Evolutionary conservation across 1,140 invertebrate genomes (phyloP).

Genomic region (Linepithema humile): DNA sequence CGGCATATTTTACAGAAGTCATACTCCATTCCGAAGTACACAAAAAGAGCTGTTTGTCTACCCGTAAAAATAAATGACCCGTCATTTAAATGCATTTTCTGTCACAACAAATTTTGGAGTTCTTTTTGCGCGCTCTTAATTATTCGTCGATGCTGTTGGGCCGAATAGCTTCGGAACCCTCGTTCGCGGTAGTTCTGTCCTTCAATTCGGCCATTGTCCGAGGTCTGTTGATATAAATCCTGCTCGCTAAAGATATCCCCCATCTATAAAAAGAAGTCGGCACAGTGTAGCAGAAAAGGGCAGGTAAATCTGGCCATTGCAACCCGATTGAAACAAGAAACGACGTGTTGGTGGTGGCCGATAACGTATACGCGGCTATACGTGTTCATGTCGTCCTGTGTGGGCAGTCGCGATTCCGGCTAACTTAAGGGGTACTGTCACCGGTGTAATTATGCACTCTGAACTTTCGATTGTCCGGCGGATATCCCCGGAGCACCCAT

Average conservation of each 20-base stretch:
- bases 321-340: constrained; percentile 51
- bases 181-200: constrained; percentile 11
- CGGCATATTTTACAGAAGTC: not conserved
- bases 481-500: constrained; percentile 40
- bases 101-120: constrained; percentile 12
- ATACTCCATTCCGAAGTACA: too few species aligned
- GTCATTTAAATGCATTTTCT: constrained; percentile 17
- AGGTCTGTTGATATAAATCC: constrained; percentile 49
- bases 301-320: constrained; percentile 43
- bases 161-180: not conserved
- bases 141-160: constrained; percentile 26
- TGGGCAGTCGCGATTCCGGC: not conserved
- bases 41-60: not conserved
- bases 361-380: constrained; percentile 5
- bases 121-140: constrained; percentile 32
- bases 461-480: constrained; percentile 52
- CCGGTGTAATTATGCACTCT: constrained; percentile 45
- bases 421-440: constrained; percentile 49
- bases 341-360: constrained; percentile 24
- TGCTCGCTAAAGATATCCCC: constrained; percentile 9
- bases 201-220: constrained; percentile 55
- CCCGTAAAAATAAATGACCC: not conserved
- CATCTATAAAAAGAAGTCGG: constrained; percentile 37
- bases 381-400: constrained; percentile 31
- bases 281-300: constrained; percentile 19